Base-by-base conservation (phyloP, 1,140 invertebrate genomes). In the Lepidurus couesii region DNA sequence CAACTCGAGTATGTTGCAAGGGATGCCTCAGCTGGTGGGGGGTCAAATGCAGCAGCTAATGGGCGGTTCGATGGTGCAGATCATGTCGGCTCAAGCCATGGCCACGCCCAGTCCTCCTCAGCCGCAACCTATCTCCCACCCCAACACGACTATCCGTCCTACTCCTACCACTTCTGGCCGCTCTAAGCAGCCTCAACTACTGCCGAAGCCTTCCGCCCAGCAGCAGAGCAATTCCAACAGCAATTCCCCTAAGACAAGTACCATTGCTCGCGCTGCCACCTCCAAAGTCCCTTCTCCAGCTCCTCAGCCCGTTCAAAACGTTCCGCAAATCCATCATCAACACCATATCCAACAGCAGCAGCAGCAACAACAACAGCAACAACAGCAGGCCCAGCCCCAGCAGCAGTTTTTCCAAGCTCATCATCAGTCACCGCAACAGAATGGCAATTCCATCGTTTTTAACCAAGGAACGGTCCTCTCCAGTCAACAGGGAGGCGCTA, bases 371-470 rank as follows among this genome's bases (percentile, higher is more conserved):
- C 81, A 80, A 26, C 80, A 42, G 76, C 45, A 75, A 73, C 73
- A 75, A 47, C 80, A 77, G 44, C 78, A 75, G 3, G 75, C 42
- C 34, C 74, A 45, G 77, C 53, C 74, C n/a, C 43, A 44, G 73
- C 44, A 73, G 43, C 81, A 83, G 78, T 84, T 82, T 76, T 81
- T 84, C 42, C 80, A 80, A 53, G 80, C 81, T 9, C 83, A 83
- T 26, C 82, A 84, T 77, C 82, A 83, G n/a, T 79, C 83, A 74
- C 83, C 83, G 11, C 84, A 84, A 78, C 83, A 81, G 16, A 76
- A 74, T 8, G 80, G 44, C 16, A 74, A 47, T 8, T 11, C 78
- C 42, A 47, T 26, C 24, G 47, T 80, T 43, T 42, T 53, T 76
- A 26, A 75, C 43, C 76, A 42, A n/a, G 77, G 73, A 8, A 75